Evolutionary conservation across 2,797 vertebrate genomes (phyloP).

Genomic region (Coendou prehensilis): DNA sequence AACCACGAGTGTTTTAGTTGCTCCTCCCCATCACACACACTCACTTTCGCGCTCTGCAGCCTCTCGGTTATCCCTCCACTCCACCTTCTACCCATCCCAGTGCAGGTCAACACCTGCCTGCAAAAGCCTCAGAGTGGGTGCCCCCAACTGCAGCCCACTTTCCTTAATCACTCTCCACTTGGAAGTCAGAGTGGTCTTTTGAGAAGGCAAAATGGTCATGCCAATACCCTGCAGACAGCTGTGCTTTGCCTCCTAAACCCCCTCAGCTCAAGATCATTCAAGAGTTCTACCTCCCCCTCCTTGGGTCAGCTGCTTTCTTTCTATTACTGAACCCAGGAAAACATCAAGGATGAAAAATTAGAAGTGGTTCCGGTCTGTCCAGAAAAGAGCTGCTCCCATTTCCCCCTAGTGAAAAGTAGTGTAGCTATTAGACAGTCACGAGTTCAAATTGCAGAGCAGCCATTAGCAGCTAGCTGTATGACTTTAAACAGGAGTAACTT

Average conservation of each 20-base stretch:
- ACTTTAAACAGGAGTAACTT: background rate
- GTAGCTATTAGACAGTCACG: background rate
- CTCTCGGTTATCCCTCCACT: background rate
- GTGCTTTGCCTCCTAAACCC: background rate
- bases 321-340: background rate
- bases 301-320: background rate
- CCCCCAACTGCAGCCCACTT: background rate
- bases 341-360: background rate
- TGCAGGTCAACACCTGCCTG: background rate
- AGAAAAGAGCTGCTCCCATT: background rate
- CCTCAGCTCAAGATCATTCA: background rate
- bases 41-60: background rate
- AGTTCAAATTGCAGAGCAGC: background rate
- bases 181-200: background rate
- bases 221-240: background rate
- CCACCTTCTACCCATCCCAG: background rate
- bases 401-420: background rate
- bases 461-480: background rate
- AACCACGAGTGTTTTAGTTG: fast-evolving
- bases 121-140: background rate
- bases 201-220: background rate
- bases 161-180: background rate
- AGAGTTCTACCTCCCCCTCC: background rate
- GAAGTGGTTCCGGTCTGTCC: background rate
- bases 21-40: background rate